These are phyloP conservation scores for Hipparchia sbordonii DNA, from an alignment of 2,888 invertebrate species.

Conservation along the genomic window DNA sequence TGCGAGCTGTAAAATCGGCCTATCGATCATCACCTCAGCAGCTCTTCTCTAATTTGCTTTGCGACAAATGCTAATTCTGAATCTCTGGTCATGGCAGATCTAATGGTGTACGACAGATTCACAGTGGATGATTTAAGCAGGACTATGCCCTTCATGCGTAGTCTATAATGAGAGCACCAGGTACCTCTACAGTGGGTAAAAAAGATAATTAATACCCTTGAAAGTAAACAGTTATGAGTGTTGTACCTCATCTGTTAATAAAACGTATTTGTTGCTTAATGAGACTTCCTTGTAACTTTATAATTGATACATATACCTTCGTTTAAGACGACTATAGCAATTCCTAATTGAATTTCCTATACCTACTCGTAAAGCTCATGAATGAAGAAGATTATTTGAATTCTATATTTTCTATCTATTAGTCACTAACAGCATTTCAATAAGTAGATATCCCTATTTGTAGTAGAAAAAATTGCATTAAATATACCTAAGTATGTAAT, in stretches of 20 bases:
- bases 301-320: neutral
- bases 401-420: neutral
- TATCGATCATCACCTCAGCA: conserved; percentile 50
- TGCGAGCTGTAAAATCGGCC: conserved; percentile 69
- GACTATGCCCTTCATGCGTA: conserved; percentile 78
- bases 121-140: conserved; percentile 76
- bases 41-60: conserved; percentile 31
- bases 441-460: neutral
- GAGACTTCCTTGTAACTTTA: neutral
- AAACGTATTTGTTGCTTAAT: conserved; percentile 1
- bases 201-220: conserved; percentile 3
- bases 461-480: neutral
- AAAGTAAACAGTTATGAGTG: conserved; percentile 23
- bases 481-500: neutral
- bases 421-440: neutral
- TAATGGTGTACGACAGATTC: conserved; percentile 76
- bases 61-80: conserved; percentile 40
- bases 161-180: conserved; percentile 71
- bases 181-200: conserved; percentile 53
- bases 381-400: neutral
- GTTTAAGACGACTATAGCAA: neutral
- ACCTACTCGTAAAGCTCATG: too few relatives aligned
- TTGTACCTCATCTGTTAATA: conserved; percentile 22
- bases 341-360: neutral
- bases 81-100: conserved; percentile 69